Conservation (phyloP, 2,888 invertebrate genomes). For the Helicoverpa assulta region DNA sequence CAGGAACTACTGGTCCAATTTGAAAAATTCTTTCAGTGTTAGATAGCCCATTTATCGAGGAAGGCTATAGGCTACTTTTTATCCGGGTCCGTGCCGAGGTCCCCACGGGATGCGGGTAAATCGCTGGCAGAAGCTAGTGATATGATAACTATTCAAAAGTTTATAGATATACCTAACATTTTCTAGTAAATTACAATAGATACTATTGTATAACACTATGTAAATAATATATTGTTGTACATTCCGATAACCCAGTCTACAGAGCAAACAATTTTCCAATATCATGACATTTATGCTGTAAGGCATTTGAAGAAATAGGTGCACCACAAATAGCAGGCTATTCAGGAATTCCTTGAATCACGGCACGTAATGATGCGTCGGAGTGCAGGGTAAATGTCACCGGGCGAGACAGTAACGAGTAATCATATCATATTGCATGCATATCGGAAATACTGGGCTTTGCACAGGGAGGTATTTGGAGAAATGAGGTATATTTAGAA, state of each 20-base stretch:
- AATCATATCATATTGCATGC: slow-evolving; percentile 63
- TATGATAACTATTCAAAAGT: no score
- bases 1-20: no score
- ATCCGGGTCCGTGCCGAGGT: no score
- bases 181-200: no score
- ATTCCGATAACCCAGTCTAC: slow-evolving; percentile 4
- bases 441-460: slow-evolving; percentile 29
- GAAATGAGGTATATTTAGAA: neutral
- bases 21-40: no score
- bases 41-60: no score
- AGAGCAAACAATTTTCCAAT: slow-evolving; percentile 36
- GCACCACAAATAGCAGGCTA: slow-evolving; percentile 44
- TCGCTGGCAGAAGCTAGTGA: no score
- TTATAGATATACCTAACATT: no score
- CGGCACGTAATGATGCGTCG: slow-evolving; percentile 25
- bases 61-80: no score
- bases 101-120: no score
- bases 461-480: slow-evolving; percentile 29
- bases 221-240: no score
- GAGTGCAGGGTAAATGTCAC: slow-evolving; percentile 60
- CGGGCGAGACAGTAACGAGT: slow-evolving; percentile 52
- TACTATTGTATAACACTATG: no score
- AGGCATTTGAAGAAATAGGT: slow-evolving; percentile 45
- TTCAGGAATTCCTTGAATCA: slow-evolving; percentile 56
- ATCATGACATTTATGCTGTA: slow-evolving; percentile 37